Percentiles rank a stretch among this genome's conserved stretches.
Conservation (phyloP, 1,140 invertebrate genomes). For the Sesamia nonagrioides region DNA sequence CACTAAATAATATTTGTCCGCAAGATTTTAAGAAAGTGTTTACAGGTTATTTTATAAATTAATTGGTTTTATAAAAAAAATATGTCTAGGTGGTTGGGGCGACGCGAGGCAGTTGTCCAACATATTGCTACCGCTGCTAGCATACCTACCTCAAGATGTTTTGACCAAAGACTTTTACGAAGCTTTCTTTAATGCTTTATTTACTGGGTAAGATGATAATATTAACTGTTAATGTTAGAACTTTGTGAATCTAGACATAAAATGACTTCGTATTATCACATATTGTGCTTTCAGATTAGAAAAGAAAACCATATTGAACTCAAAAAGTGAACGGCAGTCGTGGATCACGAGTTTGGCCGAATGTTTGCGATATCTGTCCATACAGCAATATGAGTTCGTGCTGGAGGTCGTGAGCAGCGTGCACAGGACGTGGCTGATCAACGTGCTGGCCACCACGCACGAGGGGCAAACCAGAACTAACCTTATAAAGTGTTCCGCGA, state of each 20-base stretch:
- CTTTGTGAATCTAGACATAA: background rate
- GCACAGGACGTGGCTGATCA: constrained; percentile 69
- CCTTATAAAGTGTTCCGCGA: constrained; percentile 63
- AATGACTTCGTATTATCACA: background rate
- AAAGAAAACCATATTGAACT: constrained; percentile 66
- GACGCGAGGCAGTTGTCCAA: constrained; percentile 58
- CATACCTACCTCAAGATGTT: constrained; percentile 61
- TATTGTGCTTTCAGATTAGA: constrained; percentile 63
- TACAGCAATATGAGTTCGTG: constrained; percentile 57
- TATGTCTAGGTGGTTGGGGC: constrained; percentile 68
- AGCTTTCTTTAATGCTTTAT: constrained; percentile 64
- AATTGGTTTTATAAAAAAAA: no score
- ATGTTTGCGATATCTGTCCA: constrained; percentile 66
- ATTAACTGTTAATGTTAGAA: background rate
- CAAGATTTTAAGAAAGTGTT: no score
- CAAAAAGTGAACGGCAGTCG: constrained; percentile 70
- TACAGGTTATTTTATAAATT: no score
- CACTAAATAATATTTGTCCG: no score
- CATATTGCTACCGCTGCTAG: constrained; percentile 65
- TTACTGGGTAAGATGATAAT: constrained; percentile 59
- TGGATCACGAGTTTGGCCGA: constrained; percentile 71
- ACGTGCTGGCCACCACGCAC: constrained; percentile 37
- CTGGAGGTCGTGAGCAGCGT: constrained; percentile 59
- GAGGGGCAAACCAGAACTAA: constrained; percentile 46
- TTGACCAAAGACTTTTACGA: constrained; percentile 64